Percentiles rank a stretch among this genome's conserved stretches.
Evolutionary conservation across 2,797 vertebrate species (phyloP).

Genomic region (Helicolenus hilgendorfi): DNA sequence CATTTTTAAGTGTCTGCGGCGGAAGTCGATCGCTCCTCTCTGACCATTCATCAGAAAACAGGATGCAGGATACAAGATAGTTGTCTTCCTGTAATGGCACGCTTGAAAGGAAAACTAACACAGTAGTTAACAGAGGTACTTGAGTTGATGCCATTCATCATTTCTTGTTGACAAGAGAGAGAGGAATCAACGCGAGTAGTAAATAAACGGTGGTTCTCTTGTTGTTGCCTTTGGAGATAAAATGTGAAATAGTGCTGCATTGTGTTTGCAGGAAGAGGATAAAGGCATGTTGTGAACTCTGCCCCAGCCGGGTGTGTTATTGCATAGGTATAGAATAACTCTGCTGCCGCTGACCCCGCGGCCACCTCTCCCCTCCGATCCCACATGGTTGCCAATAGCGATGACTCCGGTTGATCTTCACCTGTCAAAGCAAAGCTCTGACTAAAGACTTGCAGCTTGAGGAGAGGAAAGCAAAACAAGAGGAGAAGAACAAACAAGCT

Average conservation of each 20-base stretch:
- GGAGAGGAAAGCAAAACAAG: slow-evolving; percentile 84
- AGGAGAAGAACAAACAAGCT: slow-evolving; percentile 72
- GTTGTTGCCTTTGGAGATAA: slow-evolving; percentile 22
- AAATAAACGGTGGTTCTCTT: not conserved
- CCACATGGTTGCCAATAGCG: slow-evolving; percentile 85
- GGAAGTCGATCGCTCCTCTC: slow-evolving; percentile 64
- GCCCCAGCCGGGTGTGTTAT: slow-evolving; percentile 82
- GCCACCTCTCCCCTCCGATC: slow-evolving; percentile 78
- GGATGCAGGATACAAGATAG: slow-evolving; percentile 65
- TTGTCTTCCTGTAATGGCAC: slow-evolving; percentile 53
- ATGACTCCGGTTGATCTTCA: slow-evolving; percentile 89
- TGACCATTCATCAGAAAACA: slow-evolving; percentile 72
- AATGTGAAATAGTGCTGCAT: slow-evolving; percentile 59
- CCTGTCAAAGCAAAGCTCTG: slow-evolving; percentile 91
- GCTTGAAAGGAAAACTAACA: slow-evolving; percentile 45
- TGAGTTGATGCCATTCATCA: slow-evolving; percentile 30
- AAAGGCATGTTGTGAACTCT: slow-evolving; percentile 83
- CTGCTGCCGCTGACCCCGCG: slow-evolving; percentile 78
- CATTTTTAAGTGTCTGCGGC: slow-evolving; percentile 69
- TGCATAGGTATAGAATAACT: slow-evolving; percentile 88
- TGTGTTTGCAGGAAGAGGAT: slow-evolving; percentile 78
- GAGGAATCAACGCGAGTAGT: not conserved
- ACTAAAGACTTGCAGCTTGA: slow-evolving; percentile 89
- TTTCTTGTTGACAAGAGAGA: slow-evolving; percentile 29
- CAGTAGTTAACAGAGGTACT: slow-evolving; percentile 13